A percentile compares a stretch with the other conserved stretches of the same genome.
phyloP scores from a whole-genome alignment of 2,888 invertebrate genomes.

The Machimus atricapillus region DNA sequence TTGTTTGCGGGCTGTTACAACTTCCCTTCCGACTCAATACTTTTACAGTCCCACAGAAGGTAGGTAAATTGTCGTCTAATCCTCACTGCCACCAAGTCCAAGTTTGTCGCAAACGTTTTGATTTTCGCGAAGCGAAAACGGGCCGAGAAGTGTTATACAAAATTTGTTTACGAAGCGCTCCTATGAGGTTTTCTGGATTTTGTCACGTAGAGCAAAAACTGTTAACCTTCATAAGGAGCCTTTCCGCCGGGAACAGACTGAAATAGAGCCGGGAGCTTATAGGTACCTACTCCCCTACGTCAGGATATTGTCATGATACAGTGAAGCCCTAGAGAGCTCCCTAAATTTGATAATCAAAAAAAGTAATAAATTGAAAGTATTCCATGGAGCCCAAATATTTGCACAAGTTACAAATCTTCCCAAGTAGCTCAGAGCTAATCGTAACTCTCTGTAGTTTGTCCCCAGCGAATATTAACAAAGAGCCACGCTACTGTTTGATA shows the following conservation, averaged over 20 bases:
- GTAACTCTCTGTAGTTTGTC: background rate
- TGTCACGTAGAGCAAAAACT: too few species aligned
- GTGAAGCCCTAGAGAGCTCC: background rate
- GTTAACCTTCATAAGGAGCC: too few species aligned
- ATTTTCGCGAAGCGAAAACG: background rate
- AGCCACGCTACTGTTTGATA: background rate
- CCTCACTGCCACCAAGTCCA: background rate
- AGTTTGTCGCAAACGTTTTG: background rate
- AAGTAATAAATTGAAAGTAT: conserved; percentile 6
- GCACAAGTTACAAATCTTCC: background rate
- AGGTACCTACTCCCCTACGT: background rate
- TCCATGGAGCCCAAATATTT: background rate
- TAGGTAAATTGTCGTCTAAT: background rate
- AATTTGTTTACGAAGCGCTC: background rate
- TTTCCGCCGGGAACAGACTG: too few species aligned
- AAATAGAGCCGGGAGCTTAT: too few species aligned
- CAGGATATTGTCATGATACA: background rate
- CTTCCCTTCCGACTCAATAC: background rate
- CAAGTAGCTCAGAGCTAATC: background rate
- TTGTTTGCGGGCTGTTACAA: too few species aligned
- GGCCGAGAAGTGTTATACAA: background rate
- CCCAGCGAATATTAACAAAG: background rate
- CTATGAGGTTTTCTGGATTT: too few species aligned
- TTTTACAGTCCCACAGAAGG: background rate
- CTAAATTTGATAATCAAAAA: background rate